Conservation (phyloP, 2,888 invertebrate species). For the Machimus atricapillus region DNA sequence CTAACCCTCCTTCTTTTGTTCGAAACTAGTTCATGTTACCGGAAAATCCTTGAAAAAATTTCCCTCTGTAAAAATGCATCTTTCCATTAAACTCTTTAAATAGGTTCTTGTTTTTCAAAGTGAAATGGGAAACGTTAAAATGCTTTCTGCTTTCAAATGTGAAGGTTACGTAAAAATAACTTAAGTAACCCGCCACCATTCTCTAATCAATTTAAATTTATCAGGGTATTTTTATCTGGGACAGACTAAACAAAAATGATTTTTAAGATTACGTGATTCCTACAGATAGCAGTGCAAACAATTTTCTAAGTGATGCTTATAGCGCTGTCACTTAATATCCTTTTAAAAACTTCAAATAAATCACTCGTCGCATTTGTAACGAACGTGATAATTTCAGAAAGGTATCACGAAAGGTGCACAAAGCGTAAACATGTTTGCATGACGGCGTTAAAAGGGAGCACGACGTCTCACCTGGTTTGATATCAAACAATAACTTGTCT, state of each 20-base stretch:
- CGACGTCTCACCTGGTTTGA: not conserved
- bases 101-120: not conserved
- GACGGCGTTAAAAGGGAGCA: not conserved
- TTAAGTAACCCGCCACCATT: not conserved
- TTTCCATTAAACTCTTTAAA: not conserved
- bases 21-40: not conserved
- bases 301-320: not conserved
- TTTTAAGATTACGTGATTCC: not conserved
- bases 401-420: not conserved
- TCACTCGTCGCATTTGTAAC: not conserved
- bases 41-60: not conserved
- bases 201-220: not conserved
- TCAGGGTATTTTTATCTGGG: not conserved
- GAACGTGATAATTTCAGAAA: not conserved
- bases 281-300: not conserved
- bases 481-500: not conserved
- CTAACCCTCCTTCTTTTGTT: not conserved
- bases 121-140: not conserved
- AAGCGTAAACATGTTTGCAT: not conserved
- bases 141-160: not conserved
- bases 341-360: not conserved
- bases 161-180: not conserved
- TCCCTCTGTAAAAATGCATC: not conserved
- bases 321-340: not conserved
- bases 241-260: not conserved